Base-by-base conservation (phyloP, 35 echinoderm and acorn worm species). In the Amphiura filiformis region DNA sequence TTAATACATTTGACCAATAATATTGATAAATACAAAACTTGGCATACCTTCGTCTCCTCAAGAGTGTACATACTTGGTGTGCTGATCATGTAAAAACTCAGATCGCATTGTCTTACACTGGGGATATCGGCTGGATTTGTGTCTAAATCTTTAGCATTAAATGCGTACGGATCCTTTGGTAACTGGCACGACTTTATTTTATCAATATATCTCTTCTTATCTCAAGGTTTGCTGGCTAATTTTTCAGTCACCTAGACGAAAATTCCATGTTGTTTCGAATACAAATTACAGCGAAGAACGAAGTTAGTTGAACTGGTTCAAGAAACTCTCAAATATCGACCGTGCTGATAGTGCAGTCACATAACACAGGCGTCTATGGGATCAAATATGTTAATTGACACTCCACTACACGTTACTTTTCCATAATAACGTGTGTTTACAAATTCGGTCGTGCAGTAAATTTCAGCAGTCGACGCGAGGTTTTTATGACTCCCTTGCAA, bases 41-140 rank as follows among this genome's bases (percentile, higher is more conserved):
- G n/a, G 38, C 80, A 18, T 3, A 82, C 80, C 80, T 82, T 82
- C 30, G 13, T 82, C 40, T 82, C 80, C 30, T 82, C 80, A 38
- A 38, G 40, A n/a, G 80, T 82, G 38, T 82, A 82, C 40, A 38
- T 7, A 82, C 80, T 39, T 39, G 80, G 37, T 41, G 80, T 82
- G 40, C 40, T 34, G 4, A 82, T 38, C 80, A 82, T 82, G 40
- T 82, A 82, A 41, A 38, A 39, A 38, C 40, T 14, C 4, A 82
- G 80, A 82, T 82, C 39, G 32, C 35, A 13, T 38, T 82, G 80
- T 15, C 22, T 2, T 30, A 82, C 40, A 38, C 40, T 82, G 13
- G 13, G 80, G 40, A 39, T 39, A 39, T 82, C 36, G 40, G 0
- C 80, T 11, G 80, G 9, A 82, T 82, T 82, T 82, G 30, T 38